These are phyloP conservation scores for Myodes glareolus DNA, from an alignment of 2,113 vertebrate genomes.

Conservation along the genomic window DNA sequence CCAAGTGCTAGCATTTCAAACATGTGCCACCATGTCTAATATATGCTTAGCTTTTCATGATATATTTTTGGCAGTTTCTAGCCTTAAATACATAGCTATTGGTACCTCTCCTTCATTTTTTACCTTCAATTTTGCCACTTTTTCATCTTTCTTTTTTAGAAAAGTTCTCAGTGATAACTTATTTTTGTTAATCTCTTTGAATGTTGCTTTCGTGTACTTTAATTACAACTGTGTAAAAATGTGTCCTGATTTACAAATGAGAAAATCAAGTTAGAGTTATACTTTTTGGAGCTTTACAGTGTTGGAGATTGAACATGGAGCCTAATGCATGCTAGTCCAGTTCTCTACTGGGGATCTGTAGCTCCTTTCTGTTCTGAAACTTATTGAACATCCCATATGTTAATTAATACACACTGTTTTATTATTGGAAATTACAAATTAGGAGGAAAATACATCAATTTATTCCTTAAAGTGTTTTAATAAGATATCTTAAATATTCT, in stretches of 20 bases:
- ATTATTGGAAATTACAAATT: not conserved
- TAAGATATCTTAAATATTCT: not conserved
- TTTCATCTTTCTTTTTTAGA: not conserved
- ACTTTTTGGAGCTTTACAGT: not conserved
- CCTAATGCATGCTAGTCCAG: not conserved
- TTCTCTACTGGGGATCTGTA: not conserved
- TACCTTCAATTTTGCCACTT: not conserved
- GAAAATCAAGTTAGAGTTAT: not conserved
- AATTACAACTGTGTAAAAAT: not conserved
- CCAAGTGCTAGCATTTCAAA: no score
- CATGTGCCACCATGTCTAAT: not conserved
- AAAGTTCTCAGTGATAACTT: not conserved
- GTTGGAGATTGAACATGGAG: not conserved
- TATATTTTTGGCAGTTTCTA: conserved; percentile 35
- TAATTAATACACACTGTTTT: not conserved
- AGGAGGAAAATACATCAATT: not conserved
- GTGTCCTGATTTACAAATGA: not conserved
- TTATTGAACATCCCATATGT: not conserved
- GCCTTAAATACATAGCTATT: not conserved
- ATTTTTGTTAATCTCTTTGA: not conserved
- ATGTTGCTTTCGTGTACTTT: not conserved
- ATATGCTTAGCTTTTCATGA: not conserved
- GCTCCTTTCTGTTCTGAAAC: not conserved
- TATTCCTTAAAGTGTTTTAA: not conserved
- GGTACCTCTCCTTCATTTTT: not conserved